phyloP scores from a whole-genome alignment of 2,797 vertebrate species.

The Miichthys miiuy region DNA sequence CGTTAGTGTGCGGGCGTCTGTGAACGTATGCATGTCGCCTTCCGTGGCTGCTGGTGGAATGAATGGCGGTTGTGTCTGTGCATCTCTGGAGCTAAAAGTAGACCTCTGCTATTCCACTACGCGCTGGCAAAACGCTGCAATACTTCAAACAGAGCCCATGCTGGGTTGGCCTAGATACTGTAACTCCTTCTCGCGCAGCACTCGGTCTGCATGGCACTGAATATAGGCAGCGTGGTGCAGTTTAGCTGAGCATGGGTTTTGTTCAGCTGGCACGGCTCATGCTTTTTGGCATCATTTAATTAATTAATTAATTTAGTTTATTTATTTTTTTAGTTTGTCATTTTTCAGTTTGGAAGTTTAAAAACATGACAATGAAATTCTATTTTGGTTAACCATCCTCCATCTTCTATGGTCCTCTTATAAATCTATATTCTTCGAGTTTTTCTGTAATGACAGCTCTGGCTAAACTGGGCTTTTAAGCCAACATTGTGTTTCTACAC shows the following conservation, averaged over 20 bases:
- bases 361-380: neutral
- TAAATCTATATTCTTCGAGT: slow-evolving; percentile 3
- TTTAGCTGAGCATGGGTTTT: slow-evolving; percentile 43
- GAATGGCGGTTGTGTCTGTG: slow-evolving; percentile 51
- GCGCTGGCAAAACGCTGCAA: slow-evolving; percentile 58
- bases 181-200: slow-evolving; percentile 45
- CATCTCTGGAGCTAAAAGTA: slow-evolving; percentile 60
- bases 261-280: neutral
- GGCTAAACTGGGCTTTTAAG: neutral
- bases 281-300: slow-evolving; percentile 10
- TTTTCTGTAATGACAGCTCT: neutral
- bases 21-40: neutral
- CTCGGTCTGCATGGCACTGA: slow-evolving; percentile 28
- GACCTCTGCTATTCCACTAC: slow-evolving; percentile 54
- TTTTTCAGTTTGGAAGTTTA: slow-evolving; percentile 10
- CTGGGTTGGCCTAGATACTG: slow-evolving; percentile 76
- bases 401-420: neutral
- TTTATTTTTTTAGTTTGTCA: neutral
- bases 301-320: neutral
- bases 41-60: slow-evolving; percentile 13
- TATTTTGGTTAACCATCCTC: neutral
- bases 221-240: slow-evolving; percentile 6
- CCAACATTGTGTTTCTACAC: no score
- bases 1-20: neutral
- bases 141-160: slow-evolving; percentile 69